Evolutionary conservation across 2,888 invertebrate species (phyloP).

Genomic region (Dendrolimus houi): DNA sequence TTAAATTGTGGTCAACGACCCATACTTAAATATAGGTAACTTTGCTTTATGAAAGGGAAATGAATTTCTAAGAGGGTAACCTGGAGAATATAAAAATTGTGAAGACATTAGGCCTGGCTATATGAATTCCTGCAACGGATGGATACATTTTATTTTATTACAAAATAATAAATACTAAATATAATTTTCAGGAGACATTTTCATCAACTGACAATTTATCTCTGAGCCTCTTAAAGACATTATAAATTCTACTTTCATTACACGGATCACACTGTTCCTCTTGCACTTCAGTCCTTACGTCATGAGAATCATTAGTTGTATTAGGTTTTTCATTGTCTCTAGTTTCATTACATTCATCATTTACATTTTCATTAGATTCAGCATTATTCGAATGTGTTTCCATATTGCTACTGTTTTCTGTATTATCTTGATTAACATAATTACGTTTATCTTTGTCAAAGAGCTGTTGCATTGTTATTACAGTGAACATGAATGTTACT

Average conservation of each 20-base stretch:
- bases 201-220: constrained; percentile 48
- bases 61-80: too few relatives aligned
- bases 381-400: constrained; percentile 6
- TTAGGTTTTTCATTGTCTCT: constrained; percentile 1
- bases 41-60: too few relatives aligned
- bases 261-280: constrained; percentile 38
- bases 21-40: too few relatives aligned
- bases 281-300: constrained; percentile 1
- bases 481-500: constrained; percentile 68
- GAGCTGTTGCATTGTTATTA: constrained; percentile 77
- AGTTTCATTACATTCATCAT: constrained; percentile 9
- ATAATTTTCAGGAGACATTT: constrained; percentile 1
- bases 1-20: too few relatives aligned
- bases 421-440: neutral
- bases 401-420: neutral
- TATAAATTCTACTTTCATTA: constrained; percentile 52
- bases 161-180: constrained; percentile 18
- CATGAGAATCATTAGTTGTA: constrained; percentile 6
- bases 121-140: too few relatives aligned
- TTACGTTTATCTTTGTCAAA: constrained; percentile 26
- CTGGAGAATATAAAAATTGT: too few relatives aligned
- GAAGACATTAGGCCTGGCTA: too few relatives aligned
- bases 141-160: constrained; percentile 1
- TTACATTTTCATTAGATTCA: constrained; percentile 9
- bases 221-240: constrained; percentile 43